A percentile compares a stretch with the other conserved stretches of the same genome.
phyloP scores from a whole-genome alignment of 2,888 invertebrate species.

The Cryptocephalus primarius region DNA sequence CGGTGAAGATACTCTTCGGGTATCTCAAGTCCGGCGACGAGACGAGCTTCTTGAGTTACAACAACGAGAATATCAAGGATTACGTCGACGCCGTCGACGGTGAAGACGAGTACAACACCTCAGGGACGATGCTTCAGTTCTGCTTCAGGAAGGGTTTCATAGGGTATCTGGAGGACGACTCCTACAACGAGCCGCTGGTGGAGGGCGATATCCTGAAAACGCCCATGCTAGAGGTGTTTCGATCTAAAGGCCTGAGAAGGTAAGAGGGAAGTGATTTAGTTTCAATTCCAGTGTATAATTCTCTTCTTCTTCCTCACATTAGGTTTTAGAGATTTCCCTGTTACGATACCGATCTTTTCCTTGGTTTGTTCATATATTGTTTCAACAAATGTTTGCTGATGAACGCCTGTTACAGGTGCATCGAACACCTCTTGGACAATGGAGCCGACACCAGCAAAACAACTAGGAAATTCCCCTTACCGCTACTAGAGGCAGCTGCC shows the following conservation, averaged over 20 bases:
- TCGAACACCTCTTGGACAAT: slow-evolving; percentile 18
- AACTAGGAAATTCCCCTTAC: slow-evolving; percentile 10
- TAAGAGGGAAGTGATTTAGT: background rate
- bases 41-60: slow-evolving; percentile 15
- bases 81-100: slow-evolving; percentile 14
- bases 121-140: slow-evolving; percentile 19
- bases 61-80: slow-evolving; percentile 14
- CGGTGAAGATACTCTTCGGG: slow-evolving; percentile 13
- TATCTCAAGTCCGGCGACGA: slow-evolving; percentile 18
- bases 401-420: slow-evolving; percentile 6
- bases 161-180: slow-evolving; percentile 12
- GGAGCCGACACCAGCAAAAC: slow-evolving; percentile 14
- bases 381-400: too few species aligned
- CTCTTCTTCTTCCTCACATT: too few species aligned
- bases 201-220: slow-evolving; percentile 13
- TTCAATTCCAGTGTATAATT: too few species aligned
- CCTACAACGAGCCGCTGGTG: slow-evolving; percentile 2
- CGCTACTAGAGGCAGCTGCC: slow-evolving; percentile 16
- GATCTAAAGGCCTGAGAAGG: slow-evolving; percentile 13
- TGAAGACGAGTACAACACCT: slow-evolving; percentile 8
- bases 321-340: too few species aligned
- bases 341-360: too few species aligned
- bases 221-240: slow-evolving; percentile 16
- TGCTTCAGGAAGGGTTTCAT: slow-evolving; percentile 19
- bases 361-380: too few species aligned